phyloP scores from a whole-genome alignment of 2,113 vertebrate genomes.

The Callionymus lyra region DNA sequence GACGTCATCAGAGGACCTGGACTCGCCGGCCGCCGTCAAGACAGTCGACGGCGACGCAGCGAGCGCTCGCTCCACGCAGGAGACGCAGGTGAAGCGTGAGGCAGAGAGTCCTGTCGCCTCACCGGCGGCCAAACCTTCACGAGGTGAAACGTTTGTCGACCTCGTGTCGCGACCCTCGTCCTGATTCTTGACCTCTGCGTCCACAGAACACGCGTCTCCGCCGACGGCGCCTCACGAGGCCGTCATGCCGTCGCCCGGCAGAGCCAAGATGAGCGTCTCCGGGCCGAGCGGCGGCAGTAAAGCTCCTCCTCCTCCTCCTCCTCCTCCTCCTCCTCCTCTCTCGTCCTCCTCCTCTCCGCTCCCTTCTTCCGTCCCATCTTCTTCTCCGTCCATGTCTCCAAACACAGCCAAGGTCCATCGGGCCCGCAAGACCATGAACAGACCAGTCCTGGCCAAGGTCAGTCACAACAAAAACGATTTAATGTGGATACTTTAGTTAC shows the following conservation, averaged over 20 bases:
- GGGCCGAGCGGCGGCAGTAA: slow-evolving; percentile 67
- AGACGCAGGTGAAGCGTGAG: too few species aligned
- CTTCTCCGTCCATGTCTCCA: slow-evolving; percentile 46
- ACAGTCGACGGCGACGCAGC: too few species aligned
- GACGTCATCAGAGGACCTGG: too few species aligned
- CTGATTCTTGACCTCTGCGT: background rate
- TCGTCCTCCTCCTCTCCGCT: slow-evolving; percentile 55
- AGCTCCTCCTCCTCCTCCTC: slow-evolving; percentile 53
- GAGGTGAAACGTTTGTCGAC: background rate
- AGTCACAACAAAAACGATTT: slow-evolving; percentile 11
- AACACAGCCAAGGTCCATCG: slow-evolving; percentile 74
- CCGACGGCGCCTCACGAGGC: slow-evolving; percentile 35
- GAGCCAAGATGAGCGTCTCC: slow-evolving; percentile 85
- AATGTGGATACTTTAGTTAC: too few species aligned
- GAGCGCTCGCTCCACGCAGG: too few species aligned
- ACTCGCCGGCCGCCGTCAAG: too few species aligned
- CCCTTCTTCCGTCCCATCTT: slow-evolving; percentile 58
- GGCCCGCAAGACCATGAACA: slow-evolving; percentile 84
- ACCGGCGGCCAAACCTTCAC: background rate
- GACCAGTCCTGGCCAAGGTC: slow-evolving; percentile 72
- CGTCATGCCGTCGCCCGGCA: slow-evolving; percentile 51
- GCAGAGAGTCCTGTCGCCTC: too few species aligned
- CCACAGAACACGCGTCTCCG: slow-evolving; percentile 75
- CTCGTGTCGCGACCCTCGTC: background rate
- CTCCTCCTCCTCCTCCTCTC: slow-evolving; percentile 49